These are phyloP conservation scores for Nymphalis io DNA, from an alignment of 1,140 invertebrate genomes.

Conservation along the genomic window DNA sequence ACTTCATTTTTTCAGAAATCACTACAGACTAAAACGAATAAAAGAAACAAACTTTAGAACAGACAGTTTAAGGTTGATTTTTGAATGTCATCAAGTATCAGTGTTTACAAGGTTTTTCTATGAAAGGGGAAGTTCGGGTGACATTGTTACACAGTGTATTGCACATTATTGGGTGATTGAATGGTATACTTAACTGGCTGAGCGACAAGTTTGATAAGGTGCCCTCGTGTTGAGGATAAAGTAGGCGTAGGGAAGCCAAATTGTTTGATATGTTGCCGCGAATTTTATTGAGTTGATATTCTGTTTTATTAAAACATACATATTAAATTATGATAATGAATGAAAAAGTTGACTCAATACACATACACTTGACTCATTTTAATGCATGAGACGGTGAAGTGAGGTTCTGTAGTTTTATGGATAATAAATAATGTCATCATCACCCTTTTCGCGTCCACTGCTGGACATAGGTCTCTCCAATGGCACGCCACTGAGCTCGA, in stretches of 20 bases:
- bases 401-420: too few species aligned
- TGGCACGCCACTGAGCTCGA: too few species aligned
- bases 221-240: slow-evolving; percentile 63
- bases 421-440: too few species aligned
- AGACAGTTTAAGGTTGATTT: slow-evolving; percentile 32
- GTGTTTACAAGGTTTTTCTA: slow-evolving; percentile 46
- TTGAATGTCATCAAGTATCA: slow-evolving; percentile 6
- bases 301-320: slow-evolving; percentile 18
- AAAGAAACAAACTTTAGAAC: slow-evolving; percentile 18
- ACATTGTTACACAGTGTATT: slow-evolving; percentile 78
- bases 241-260: slow-evolving; percentile 45
- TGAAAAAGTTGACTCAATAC: too few species aligned
- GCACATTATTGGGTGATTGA: slow-evolving; percentile 79
- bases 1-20: slow-evolving; percentile 56
- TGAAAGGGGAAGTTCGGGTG: slow-evolving; percentile 57
- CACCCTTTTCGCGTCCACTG: too few species aligned
- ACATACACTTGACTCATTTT: background rate
- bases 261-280: slow-evolving; percentile 48
- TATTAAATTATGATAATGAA: too few species aligned
- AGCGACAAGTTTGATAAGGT: slow-evolving; percentile 75
- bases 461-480: too few species aligned
- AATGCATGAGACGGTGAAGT: background rate
- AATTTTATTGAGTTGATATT: slow-evolving; percentile 30
- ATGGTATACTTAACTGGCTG: slow-evolving; percentile 70
- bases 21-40: background rate